A percentile compares a stretch with the other conserved stretches of the same genome.
phyloP scores from a whole-genome alignment of 1,140 invertebrate species.

The Periplaneta americana region DNA sequence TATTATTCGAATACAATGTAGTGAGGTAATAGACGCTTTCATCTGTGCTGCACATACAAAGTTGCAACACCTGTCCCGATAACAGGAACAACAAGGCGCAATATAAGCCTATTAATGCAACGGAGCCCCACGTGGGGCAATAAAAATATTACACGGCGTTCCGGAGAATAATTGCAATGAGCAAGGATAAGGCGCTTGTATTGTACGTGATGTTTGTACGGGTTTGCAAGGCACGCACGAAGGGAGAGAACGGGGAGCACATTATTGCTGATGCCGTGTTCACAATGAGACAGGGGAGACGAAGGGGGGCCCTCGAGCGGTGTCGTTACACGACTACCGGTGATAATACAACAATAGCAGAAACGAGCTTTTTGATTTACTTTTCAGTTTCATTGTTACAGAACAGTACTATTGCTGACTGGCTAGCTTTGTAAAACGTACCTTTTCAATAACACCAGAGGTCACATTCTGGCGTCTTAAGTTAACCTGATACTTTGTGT shows the following conservation, averaged over 20 bases:
- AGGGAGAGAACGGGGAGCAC: too few species aligned
- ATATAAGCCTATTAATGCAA: too few species aligned
- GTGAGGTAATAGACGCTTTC: too few species aligned
- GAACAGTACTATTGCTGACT: not conserved
- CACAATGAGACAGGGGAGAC: too few species aligned
- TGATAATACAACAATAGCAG: not conserved
- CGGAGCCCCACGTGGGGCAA: not conserved
- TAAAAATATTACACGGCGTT: not conserved
- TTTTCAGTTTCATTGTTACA: not conserved
- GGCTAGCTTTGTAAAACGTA: too few species aligned
- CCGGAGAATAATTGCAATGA: too few species aligned
- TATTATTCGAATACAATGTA: not conserved
- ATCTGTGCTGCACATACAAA: too few species aligned
- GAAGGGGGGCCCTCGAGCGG: too few species aligned
- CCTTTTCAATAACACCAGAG: too few species aligned
- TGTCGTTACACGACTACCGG: not conserved
- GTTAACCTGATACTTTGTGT: not conserved
- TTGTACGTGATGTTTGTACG: not conserved
- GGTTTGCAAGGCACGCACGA: not conserved
- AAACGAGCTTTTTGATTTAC: not conserved
- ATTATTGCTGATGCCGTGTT: not conserved
- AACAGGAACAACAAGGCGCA: not conserved
- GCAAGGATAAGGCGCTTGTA: not conserved
- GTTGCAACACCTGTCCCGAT: not conserved
- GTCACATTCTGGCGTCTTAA: too few species aligned